Conservation (phyloP, 2,797 vertebrate genomes). For the Bovichtus diacanthus region DNA sequence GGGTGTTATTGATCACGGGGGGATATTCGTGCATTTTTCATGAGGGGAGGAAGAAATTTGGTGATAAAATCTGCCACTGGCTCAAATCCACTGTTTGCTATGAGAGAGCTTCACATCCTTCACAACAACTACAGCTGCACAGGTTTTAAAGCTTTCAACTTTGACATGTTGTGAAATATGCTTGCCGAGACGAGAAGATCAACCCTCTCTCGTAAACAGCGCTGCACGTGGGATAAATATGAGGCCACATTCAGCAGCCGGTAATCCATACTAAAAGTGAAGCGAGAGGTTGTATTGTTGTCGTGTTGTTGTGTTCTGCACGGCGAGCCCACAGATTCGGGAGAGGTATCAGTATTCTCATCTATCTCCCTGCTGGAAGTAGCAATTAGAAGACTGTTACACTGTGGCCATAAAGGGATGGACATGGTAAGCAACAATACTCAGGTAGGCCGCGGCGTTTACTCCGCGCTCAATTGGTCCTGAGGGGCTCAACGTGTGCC, state of each 20-base stretch:
- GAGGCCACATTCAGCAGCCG: neutral
- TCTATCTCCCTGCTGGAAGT: neutral
- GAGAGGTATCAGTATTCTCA: neutral
- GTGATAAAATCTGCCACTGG: conserved; percentile 64
- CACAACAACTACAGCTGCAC: conserved; percentile 1
- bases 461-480: neutral
- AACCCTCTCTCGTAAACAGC: neutral
- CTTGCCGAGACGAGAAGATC: neutral
- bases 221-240: neutral
- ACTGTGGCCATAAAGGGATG: neutral
- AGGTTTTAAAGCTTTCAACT: neutral
- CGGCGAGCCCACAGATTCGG: too few species aligned
- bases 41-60: conserved; percentile 54
- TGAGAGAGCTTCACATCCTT: conserved; percentile 38
- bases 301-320: too few species aligned
- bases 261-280: neutral
- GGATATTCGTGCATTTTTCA: conserved; percentile 71
- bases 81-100: conserved; percentile 62
- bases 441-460: too few species aligned
- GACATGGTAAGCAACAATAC: neutral
- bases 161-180: neutral
- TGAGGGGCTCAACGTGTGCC: neutral
- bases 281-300: neutral
- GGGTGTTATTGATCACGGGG: conserved; percentile 69
- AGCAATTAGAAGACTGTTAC: neutral